A percentile compares a stretch with the other conserved stretches of the same genome.
Conservation (phyloP, 2,888 invertebrate genomes). For the Cloeon dipterum region DNA sequence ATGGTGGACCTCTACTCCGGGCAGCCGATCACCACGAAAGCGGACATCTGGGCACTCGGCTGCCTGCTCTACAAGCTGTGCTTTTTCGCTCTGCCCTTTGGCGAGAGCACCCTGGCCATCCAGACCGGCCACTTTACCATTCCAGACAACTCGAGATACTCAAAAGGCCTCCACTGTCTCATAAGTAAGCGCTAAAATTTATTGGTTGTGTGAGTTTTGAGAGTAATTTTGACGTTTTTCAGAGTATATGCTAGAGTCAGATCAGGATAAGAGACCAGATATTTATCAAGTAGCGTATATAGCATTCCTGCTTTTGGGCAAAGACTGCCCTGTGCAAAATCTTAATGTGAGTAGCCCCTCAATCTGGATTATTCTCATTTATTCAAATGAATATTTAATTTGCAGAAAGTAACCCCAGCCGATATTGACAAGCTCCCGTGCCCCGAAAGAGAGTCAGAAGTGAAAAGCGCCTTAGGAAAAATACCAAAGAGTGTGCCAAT, state of each 20-base stretch:
- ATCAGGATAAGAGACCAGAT: slow-evolving; percentile 61
- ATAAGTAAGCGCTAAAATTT: slow-evolving; percentile 34
- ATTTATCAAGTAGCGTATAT: slow-evolving; percentile 61
- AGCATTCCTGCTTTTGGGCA: slow-evolving; percentile 44
- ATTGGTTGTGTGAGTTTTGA: neutral
- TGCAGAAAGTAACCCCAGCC: slow-evolving; percentile 39
- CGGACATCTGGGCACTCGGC: slow-evolving; percentile 80
- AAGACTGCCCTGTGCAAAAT: slow-evolving; percentile 59
- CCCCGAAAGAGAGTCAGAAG: slow-evolving; percentile 47
- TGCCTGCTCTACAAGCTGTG: slow-evolving; percentile 74
- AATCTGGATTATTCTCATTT: slow-evolving; percentile 3
- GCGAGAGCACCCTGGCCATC: slow-evolving; percentile 79
- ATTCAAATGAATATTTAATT: too few relatives aligned
- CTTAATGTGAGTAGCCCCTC: slow-evolving; percentile 40
- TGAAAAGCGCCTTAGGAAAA: slow-evolving; percentile 24
- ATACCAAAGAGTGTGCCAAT: slow-evolving; percentile 16
- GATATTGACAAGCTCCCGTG: slow-evolving; percentile 35
- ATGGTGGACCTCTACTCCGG: slow-evolving; percentile 81
- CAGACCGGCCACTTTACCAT: slow-evolving; percentile 71
- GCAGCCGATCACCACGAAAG: slow-evolving; percentile 60
- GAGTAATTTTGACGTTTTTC: too few relatives aligned
- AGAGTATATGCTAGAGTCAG: slow-evolving; percentile 66
- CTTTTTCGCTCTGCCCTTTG: slow-evolving; percentile 74
- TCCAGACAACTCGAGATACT: slow-evolving; percentile 56
- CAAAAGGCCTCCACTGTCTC: slow-evolving; percentile 41